phyloP scores from a whole-genome alignment of 2,113 vertebrate species.

The Columba livia region DNA sequence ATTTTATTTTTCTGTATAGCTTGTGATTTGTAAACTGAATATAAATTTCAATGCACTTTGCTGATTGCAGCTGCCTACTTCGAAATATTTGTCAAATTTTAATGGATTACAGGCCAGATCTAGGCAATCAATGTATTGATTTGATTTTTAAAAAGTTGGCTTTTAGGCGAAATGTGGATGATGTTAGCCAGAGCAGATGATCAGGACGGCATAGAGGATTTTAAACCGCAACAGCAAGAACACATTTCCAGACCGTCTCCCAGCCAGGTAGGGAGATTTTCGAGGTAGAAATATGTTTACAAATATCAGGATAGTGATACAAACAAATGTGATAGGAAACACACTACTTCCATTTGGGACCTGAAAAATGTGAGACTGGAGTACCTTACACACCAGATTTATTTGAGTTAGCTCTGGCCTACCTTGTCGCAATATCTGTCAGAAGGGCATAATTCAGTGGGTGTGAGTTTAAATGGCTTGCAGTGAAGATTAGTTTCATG shows the following conservation, averaged over 20 bases:
- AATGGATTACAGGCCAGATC: neutral
- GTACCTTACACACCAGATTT: neutral
- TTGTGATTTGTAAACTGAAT: neutral
- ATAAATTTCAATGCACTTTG: conserved; percentile 39
- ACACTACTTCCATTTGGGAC: neutral
- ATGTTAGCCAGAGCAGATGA: neutral
- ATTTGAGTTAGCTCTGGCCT: neutral
- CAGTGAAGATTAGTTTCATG: neutral
- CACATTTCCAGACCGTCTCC: neutral
- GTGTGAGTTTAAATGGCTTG: neutral
- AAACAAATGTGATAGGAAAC: neutral
- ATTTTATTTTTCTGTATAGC: neutral
- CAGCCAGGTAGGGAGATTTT: neutral
- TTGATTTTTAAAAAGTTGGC: neutral
- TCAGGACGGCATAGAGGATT: neutral
- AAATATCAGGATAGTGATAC: neutral
- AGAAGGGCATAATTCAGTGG: neutral
- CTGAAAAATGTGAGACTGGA: neutral
- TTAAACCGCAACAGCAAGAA: neutral
- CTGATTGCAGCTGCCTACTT: conserved; percentile 35
- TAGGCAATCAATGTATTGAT: conserved; percentile 37
- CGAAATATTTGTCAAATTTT: conserved; percentile 47
- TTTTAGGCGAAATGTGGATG: neutral
- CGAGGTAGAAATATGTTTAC: neutral
- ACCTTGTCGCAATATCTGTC: neutral